phyloP scores from a whole-genome alignment of 2,797 vertebrate species.

The Hemitrygon akajei region DNA sequence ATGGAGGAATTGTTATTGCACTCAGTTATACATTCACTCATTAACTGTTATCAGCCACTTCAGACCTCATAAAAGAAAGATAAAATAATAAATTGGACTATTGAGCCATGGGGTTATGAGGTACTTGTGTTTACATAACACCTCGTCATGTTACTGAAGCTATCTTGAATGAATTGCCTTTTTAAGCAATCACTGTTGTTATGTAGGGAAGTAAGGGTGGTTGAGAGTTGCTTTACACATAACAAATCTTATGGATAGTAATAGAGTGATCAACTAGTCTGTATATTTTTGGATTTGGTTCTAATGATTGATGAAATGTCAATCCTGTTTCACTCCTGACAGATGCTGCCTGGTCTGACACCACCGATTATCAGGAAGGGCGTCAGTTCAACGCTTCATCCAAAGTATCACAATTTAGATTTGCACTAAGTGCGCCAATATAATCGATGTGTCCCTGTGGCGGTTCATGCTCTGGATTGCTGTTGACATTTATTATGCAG shows the following conservation, averaged over 20 bases:
- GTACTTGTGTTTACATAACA: neutral
- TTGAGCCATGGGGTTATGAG: neutral
- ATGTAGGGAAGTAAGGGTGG: neutral
- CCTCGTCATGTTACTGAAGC: neutral
- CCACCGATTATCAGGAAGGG: neutral
- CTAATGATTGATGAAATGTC: no score
- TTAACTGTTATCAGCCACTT: neutral
- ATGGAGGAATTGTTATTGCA: neutral
- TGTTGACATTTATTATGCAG: neutral
- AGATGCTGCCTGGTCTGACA: no score
- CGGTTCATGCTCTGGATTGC: neutral
- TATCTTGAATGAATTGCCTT: neutral
- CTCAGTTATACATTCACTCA: neutral
- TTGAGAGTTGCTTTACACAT: neutral
- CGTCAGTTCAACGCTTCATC: neutral
- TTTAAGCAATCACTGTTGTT: neutral
- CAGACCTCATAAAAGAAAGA: conserved; percentile 15
- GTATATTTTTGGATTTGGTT: neutral
- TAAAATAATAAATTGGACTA: neutral
- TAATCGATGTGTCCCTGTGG: neutral
- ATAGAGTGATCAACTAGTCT: neutral
- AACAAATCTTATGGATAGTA: neutral
- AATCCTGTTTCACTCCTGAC: no score
- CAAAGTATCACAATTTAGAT: neutral
- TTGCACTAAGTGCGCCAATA: neutral